Base-by-base conservation (phyloP, 2,888 invertebrate genomes). In the Disparrhopalites patrizii region DNA sequence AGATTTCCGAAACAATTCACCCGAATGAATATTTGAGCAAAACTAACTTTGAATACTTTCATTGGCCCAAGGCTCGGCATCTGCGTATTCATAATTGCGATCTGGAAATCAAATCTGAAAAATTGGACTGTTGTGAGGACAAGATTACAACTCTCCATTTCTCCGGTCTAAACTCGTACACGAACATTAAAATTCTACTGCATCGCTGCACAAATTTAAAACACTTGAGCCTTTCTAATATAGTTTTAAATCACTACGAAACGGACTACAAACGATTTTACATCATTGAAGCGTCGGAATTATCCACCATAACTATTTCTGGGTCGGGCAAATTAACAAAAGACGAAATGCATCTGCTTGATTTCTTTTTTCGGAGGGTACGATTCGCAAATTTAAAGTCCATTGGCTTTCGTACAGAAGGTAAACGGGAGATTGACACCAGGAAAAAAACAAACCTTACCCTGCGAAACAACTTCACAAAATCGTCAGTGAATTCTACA, bases 391-490 rank as follows among this genome's bases (percentile, higher is more conserved):
- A 28, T 13, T 31, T 60, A 13, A 3, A 40, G n/a, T 25, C 25
- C 1, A 15, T 57, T 8, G n/a, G 7, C 4, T 57, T 57, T 20
- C 28, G 25, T 7, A 27, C 20, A 5, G 13, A 3, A 1, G n/a
- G 27, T 10, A 23, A n/a, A 23, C 33, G 36, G 3, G 31, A 52
- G n/a, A 5, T 20, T 43, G 43, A 43, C n/a, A 20, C 15, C 43
- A 15, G 8, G 8, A 3, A 18, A 54, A 57, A 57, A 13, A 27
- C 38, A 10, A 36, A 36, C 10, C 5, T 23, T 10, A 40, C 31
- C 1, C 60, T 47, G 8, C 27, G 60, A 3, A 60, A 60, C 23
- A 60, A 60, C 47, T 60, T 60, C 20, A 60, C 60, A 30, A 47
- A 47, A 47, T 20, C 25, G 3, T 60, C 60, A 2, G 60, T 38